A percentile compares a stretch with the other conserved stretches of the same genome.
Conservation (phyloP, 2,113 vertebrate species). For the Cnemophilus loriae region DNA sequence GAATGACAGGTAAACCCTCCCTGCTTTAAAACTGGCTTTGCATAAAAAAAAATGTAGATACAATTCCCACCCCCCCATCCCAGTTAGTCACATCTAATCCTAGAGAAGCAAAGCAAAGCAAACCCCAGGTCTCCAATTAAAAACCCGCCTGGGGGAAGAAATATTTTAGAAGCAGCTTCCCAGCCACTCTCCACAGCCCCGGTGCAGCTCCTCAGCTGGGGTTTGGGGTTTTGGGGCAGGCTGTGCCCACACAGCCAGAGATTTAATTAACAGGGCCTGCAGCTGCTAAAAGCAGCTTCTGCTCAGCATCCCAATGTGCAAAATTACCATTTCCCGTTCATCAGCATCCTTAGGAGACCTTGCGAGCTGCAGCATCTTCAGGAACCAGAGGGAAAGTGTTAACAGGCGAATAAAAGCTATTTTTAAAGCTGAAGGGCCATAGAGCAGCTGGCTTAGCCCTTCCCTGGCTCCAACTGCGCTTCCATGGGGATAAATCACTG, state of each 20-base stretch:
- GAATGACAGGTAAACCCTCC: background rate
- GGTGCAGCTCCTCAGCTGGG: background rate
- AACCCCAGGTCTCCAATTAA: background rate
- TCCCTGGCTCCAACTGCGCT: rapidly evolving
- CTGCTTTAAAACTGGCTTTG: background rate
- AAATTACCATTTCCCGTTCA: background rate
- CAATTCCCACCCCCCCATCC: no score
- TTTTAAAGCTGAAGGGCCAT: background rate
- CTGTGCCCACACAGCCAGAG: background rate
- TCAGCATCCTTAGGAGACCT: background rate
- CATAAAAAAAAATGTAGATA: rapidly evolving
- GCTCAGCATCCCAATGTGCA: background rate
- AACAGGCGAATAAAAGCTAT: background rate
- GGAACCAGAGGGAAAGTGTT: background rate
- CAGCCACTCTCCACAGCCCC: background rate
- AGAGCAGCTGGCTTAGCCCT: background rate
- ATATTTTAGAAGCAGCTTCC: background rate
- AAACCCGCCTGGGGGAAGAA: background rate
- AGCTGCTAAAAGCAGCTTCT: background rate
- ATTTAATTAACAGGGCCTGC: background rate
- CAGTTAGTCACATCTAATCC: background rate
- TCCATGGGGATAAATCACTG: background rate
- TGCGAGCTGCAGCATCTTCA: background rate
- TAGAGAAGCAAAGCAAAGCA: background rate
- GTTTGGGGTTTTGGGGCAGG: background rate